Evolutionary conservation across 2,113 vertebrate species (phyloP).

Genomic region (Orthochromis malagaraziensis): DNA sequence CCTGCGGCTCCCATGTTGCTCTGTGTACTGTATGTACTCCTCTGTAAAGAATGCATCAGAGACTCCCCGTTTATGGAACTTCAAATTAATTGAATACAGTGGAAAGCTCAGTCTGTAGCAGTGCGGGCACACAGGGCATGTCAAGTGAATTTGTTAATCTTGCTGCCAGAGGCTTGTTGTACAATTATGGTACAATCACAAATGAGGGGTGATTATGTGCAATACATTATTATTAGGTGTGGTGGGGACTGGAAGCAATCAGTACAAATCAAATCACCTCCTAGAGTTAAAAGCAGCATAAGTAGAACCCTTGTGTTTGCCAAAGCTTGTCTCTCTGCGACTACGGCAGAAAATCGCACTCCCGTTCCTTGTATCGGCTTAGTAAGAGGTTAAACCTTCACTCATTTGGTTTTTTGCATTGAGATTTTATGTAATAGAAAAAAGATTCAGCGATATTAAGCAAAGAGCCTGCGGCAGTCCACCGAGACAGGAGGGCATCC

Average conservation of each 20-base stretch:
- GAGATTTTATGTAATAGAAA: background rate
- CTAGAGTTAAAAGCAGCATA: background rate
- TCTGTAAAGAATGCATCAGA: conserved; percentile 17
- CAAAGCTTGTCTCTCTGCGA: background rate
- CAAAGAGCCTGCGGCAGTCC: background rate
- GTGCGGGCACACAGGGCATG: background rate
- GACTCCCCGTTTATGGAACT: conserved; percentile 4
- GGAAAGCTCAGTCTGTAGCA: background rate
- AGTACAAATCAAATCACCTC: background rate
- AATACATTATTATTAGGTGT: conserved; percentile 3
- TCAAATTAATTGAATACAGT: conserved; percentile 21
- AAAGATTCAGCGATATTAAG: background rate
- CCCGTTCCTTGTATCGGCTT: background rate
- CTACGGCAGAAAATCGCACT: background rate
- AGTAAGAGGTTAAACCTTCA: background rate
- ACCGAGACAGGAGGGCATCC: background rate
- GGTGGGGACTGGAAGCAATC: background rate
- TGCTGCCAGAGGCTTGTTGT: conserved; percentile 16
- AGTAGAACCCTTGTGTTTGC: background rate
- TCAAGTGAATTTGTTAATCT: conserved; percentile 14
- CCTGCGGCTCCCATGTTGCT: conserved; percentile 11
- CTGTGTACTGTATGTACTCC: conserved; percentile 20
- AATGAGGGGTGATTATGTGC: background rate
- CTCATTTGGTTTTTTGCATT: background rate
- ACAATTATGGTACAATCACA: background rate